These are phyloP conservation scores for Nautilus pompilius DNA, from an alignment of 1,140 invertebrate species.

Conservation along the genomic window DNA sequence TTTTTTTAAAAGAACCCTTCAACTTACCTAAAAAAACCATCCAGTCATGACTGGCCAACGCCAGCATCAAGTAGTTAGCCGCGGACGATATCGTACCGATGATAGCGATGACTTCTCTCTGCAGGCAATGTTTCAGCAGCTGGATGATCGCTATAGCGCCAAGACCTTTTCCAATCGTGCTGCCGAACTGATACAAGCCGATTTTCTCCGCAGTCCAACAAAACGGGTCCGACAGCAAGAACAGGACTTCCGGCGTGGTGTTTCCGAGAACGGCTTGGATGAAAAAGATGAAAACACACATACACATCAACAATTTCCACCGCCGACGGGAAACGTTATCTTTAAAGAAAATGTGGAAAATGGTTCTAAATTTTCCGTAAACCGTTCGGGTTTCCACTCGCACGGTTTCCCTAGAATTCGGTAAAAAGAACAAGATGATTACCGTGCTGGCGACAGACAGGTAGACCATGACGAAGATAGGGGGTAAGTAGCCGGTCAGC, in stretches of 20 bases:
- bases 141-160: background rate
- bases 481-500: too few species aligned
- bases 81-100: background rate
- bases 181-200: background rate
- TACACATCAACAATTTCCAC: too few species aligned
- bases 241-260: background rate
- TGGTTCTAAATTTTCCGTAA: too few species aligned
- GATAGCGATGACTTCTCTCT: background rate
- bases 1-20: too few species aligned
- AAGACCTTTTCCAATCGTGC: background rate
- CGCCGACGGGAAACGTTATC: too few species aligned
- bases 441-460: background rate
- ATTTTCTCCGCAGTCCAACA: conserved; percentile 1
- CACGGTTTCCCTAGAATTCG: too few species aligned
- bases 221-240: conserved; percentile 1
- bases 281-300: too few species aligned
- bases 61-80: background rate
- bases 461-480: background rate
- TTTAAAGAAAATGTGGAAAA: too few species aligned
- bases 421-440: background rate
- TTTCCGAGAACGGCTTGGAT: background rate
- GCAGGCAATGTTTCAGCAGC: background rate
- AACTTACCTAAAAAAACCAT: conserved; percentile 5
- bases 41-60: background rate
- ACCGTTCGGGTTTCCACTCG: too few species aligned